Evolutionary conservation across 1,140 invertebrate genomes (phyloP), one percentile per base, ranked within the genome.

Genomic region (Arctopsyche grandis): DNA sequence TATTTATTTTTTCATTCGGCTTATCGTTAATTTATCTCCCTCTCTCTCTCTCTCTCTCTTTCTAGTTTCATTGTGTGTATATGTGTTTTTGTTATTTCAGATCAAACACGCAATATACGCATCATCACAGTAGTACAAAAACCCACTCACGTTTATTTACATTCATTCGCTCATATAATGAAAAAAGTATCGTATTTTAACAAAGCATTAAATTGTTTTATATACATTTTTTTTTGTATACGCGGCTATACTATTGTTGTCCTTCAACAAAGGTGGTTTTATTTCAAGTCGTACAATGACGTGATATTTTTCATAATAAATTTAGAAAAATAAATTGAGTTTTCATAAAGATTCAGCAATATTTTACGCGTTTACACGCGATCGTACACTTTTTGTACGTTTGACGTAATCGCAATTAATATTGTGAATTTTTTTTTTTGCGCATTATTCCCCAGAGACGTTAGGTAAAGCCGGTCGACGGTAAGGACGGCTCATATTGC

Each of bases 181-280:
- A 66, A 52, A 52, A 66, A 66, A 22, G 63, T 26, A 66, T 26
- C 63, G 63, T 29, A 66, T 66, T 66, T 66, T 66, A 66, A 66
- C 63, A 66, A 66, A 66, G 24, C 63, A 66, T 66, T 66, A 66
- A 66, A 66, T 66, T 66, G 63, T 66, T 66, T 66, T 66, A 24
- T n/a, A n/a, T n/a, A n/a, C n/a, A n/a, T 60, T 60, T 66, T 52
- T 52, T 52, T 38, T 26, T 21, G 4, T 63, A 9, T 63, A 12
- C 12, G 48, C 21, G 63, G 22, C 19, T 60, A 21, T 26, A 66
- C 63, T 66, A 66, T 66, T 66, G 63, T 66, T 66, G 24, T 66
- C 24, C 19, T 66, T 66, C 14, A 66, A 66, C 63, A 66, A 66
- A 66, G 14, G 63, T 22, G 21, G 63, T 29, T 66, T 66, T 66